phyloP scores from a whole-genome alignment of 2,113 vertebrate species.

The Saimiri boliviensis region DNA sequence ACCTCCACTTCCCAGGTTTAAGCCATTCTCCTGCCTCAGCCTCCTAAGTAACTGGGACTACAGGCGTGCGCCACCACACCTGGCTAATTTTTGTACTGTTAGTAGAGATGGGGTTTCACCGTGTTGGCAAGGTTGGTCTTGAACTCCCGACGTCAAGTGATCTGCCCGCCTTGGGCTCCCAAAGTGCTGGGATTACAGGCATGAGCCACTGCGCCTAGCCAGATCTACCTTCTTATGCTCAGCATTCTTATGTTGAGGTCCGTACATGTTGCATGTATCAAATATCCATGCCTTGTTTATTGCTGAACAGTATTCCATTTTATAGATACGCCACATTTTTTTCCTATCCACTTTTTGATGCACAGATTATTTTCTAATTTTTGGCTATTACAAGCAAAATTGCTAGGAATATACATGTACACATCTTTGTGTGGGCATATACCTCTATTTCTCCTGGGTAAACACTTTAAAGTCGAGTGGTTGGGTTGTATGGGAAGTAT shows the following conservation, averaged over 20 bases:
- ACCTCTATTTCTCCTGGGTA: not conserved
- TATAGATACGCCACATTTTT: not conserved
- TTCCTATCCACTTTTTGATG: not conserved
- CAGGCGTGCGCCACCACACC: too few relatives aligned
- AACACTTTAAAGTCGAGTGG: not conserved
- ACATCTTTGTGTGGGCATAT: not conserved
- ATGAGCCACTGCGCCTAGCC: rapidly evolving
- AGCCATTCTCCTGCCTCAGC: too few relatives aligned
- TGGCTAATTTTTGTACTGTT: too few relatives aligned
- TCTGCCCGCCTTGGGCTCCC: too few relatives aligned
- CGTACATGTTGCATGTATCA: not conserved
- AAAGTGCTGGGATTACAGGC: too few relatives aligned
- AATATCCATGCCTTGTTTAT: not conserved
- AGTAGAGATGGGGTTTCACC: too few relatives aligned
- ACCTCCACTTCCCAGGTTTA: too few relatives aligned
- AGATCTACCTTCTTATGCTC: not conserved
- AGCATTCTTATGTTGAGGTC: not conserved
- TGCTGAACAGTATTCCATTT: not conserved
- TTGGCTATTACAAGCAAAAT: not conserved
- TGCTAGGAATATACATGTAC: not conserved
- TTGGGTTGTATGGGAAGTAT: not conserved
- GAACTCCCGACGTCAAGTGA: too few relatives aligned
- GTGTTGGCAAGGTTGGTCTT: too few relatives aligned
- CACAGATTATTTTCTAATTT: not conserved
- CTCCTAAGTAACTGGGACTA: too few relatives aligned